Evolutionary conservation across 2,113 vertebrate species (phyloP), one percentile per base, ranked within the genome.

Genomic region (Sinocyclocheilus grahami): DNA sequence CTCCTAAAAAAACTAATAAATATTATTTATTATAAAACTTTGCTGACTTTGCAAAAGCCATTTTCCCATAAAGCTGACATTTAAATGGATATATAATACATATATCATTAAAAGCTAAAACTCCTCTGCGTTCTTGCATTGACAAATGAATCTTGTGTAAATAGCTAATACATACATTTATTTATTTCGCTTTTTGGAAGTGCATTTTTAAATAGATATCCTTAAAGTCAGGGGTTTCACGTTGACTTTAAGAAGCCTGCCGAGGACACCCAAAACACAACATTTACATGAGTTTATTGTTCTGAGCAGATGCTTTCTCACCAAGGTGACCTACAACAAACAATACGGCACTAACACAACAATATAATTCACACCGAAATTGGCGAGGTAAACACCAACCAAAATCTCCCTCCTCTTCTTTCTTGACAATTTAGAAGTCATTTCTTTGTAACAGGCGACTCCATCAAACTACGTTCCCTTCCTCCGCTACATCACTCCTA

Each of bases 361-460:
- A 24, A 48, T 76, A 76, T 53, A 78, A 78, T 80, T 80, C 78
- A n/a, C 58, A n/a, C 14, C 3, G 27, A 37, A 80, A 80, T 60
- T 63, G 76, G 76, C 4, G 24, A 72, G 76, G 46, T 83, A 69
- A 83, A 67, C 51, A 42, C 30, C 69, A 74, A 60, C 20, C 51
- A 58, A 74, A 84, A 84, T 24, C 42, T 72, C 65, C 24, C 30
- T 55, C 55, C 22, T 67, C 22, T 67, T 77, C 71, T 76, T 75
- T 51, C 27, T 48, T 86, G 78, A 48, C 71, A 53, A 76, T 77
- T 82, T 82, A 48, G 39, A 75, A 86, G 60, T 87, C 22, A 78
- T 78, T 87, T 67, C 72, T 69, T 78, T 39, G 60, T 83, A 67
- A 83, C 72, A 77, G 58, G 80, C 72, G 65, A 58, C 74, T 76